Base-by-base conservation (phyloP, 2,113 vertebrate genomes). In the Forbesichthys papilliferus region DNA sequence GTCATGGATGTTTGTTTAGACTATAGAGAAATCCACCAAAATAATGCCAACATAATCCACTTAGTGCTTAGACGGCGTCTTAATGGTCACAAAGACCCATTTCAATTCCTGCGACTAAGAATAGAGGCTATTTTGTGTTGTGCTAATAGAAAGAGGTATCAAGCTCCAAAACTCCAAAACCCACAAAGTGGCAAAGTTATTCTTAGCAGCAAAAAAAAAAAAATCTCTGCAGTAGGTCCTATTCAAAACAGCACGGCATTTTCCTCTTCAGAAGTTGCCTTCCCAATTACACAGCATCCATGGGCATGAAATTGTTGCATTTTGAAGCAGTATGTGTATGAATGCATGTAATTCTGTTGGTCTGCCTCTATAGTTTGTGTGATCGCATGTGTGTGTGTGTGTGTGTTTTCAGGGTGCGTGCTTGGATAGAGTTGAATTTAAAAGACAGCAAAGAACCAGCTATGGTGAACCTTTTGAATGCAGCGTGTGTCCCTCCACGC, bases 1-100 rank as follows among this genome's bases (percentile, higher is more conserved):
- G 66, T 80, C 67, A 64, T 46, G 69, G 67, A 77, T 69, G 42
- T 69, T 78, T 76, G 74, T 51, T 85, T 62, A 87, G 62, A 71
- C 69, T 4, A 71, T 79, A 74, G 58, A 79, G 67, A 80, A 90
- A 90, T 86, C 80, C 74, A 27, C 20, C 74, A 67, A 86, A 84
- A 88, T 70, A 67, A 75, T 74, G 60, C 66, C 9, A 5, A 73
- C 77, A 75, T 90, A 90, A 90, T 92, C 89, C 91, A 91, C 84
- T 88, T 83, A 81, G 61, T 52, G 74, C 70, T 84, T 68, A 81
- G 68, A 80, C 71, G 66, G 71, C 80, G 80, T 84, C 73, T 73
- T 33, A 77, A 72, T 73, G 74, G 73, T 72, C 77, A 67, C 74
- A 66, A 65, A 73, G 52, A 74, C 66, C 51, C 61, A 77, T 72